Evolutionary conservation across 1,140 invertebrate species (phyloP).

Genomic region (Octopus bimaculoides): DNA sequence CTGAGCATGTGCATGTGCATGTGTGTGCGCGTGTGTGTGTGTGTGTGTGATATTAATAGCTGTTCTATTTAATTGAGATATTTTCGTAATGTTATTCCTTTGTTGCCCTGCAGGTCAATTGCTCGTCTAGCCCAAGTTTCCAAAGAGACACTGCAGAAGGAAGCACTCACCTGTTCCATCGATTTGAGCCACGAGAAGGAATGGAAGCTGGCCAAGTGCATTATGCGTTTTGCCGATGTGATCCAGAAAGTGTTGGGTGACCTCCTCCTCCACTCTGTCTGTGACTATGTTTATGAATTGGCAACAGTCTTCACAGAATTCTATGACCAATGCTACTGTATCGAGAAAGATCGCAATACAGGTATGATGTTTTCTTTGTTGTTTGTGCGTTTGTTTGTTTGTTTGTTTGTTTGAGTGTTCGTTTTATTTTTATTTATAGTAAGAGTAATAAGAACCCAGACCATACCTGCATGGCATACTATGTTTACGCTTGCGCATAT

Average conservation of each 20-base stretch:
- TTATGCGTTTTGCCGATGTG: slow-evolving; percentile 81
- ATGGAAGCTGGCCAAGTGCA: slow-evolving; percentile 87
- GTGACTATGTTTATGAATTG: slow-evolving; percentile 95
- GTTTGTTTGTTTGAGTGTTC: neutral
- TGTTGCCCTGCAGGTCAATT: slow-evolving; percentile 40
- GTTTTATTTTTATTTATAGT: neutral
- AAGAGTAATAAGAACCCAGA: neutral
- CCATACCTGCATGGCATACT: neutral
- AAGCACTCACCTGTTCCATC: slow-evolving; percentile 61
- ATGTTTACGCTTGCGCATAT: neutral
- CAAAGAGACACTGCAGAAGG: slow-evolving; percentile 62
- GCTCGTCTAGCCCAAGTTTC: slow-evolving; percentile 59
- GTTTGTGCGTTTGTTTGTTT: neutral
- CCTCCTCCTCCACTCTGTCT: slow-evolving; percentile 83
- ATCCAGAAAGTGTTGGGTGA: slow-evolving; percentile 81
- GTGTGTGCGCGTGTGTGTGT: too few species aligned
- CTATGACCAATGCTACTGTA: slow-evolving; percentile 96
- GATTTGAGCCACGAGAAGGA: slow-evolving; percentile 87
- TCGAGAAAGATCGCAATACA: slow-evolving; percentile 72
- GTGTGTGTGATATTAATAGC: too few species aligned
- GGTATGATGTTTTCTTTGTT: slow-evolving; percentile 23
- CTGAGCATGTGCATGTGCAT: too few species aligned
- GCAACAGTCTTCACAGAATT: slow-evolving; percentile 92
- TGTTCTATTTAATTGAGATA: too few species aligned
- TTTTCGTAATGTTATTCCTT: too few species aligned